Evolutionary conservation across 2,797 vertebrate species (phyloP), one percentile per base, ranked within the genome.

Genomic region (Microctenopoma stevenorrisi): DNA sequence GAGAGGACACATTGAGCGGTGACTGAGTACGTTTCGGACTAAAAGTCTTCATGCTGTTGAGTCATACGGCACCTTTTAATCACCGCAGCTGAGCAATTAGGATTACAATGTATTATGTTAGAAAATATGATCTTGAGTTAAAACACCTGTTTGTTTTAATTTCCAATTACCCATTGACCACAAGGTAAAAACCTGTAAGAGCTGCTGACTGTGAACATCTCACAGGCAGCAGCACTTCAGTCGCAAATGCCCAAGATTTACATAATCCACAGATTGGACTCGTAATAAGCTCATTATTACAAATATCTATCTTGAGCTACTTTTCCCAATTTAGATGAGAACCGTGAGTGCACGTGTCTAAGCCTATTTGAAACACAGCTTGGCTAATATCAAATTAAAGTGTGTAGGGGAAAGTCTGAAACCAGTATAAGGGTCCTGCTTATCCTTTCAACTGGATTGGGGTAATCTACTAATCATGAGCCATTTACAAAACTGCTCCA

Each of bases 401-500:
- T 83, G 67, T 76, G 54, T 52, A 76, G 63, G 64, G 64, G 70
- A 83, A 68, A 79, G 58, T 81, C 57, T 26, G 78, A 79, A 79
- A 81, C 68, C 72, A 75, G 71, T 69, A 61, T 48, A 68, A 71
- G 46, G 56, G 44, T 52, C 28, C 62, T 65, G 68, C 65, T 90
- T 87, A 88, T 90, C 85, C 84, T 76, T 70, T 88, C 64, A 91
- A 91, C 63, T 83, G 83, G 87, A 91, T 91, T 89, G 44, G 4
- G 18, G 43, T 90, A 89, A 92, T 94, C 89, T 91, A 77, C 84
- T 87, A 83, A 93, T 92, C 47, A 43, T 56, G 77, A 76, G 8
- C 47, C 33, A 85, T 91, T 92, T 88, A 75, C 89, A 92, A 89
- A 91, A 90, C 68, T 81, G 79, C 66, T 74, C 88, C 75, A 85